Base-by-base conservation (phyloP, 2,113 vertebrate genomes). In the Atherinomorus stipes region DNA sequence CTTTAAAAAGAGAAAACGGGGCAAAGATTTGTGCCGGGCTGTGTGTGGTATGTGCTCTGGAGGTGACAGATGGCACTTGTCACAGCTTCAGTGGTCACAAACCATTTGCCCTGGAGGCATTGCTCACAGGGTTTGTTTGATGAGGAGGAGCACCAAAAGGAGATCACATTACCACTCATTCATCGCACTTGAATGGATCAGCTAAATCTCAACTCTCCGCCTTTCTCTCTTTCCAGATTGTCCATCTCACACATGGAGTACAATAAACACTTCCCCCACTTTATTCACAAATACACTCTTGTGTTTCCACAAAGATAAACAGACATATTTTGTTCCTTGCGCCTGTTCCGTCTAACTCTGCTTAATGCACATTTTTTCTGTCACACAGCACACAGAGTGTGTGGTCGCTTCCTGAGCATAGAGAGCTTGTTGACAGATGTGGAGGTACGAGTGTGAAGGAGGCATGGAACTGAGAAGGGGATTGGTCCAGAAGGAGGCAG, bases 81-180 rank as follows among this genome's bases (percentile, higher is more conserved):
- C 91, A 89, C 85, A 86, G 84, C 81, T 77, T 79, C 74, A 64
- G 86, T 40, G 60, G 78, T 91, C 61, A 49, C 85, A 89, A 83
- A 88, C 73, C 83, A 88, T 93, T 93, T 93, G 92, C 90, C 93
- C 92, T 92, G 90, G 90, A 93, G 92, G 90, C 93, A 89, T 71
- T 81, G 90, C 91, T 88, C 81, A 45, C 74, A 26, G 81, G 81
- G 87, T 91, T 92, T 93, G 92, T 93, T 94, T 89, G 93, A 92
- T 85, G 90, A 90, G 83, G 83, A 86, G 83, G 60, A 92, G 76
- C 86, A 86, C 85, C 90, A 92, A 93, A 92, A 92, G 90, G 91
- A 91, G 90, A 91, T 93, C 68, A 19, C 13, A 9, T 94, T 93
- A 93, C 91, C 38, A 4, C 81, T 90, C 85, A 80, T 74, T 88